A percentile compares a stretch with the other conserved stretches of the same genome.
Conservation (phyloP, 2,797 vertebrate species). For the Diplodus puntazzo region DNA sequence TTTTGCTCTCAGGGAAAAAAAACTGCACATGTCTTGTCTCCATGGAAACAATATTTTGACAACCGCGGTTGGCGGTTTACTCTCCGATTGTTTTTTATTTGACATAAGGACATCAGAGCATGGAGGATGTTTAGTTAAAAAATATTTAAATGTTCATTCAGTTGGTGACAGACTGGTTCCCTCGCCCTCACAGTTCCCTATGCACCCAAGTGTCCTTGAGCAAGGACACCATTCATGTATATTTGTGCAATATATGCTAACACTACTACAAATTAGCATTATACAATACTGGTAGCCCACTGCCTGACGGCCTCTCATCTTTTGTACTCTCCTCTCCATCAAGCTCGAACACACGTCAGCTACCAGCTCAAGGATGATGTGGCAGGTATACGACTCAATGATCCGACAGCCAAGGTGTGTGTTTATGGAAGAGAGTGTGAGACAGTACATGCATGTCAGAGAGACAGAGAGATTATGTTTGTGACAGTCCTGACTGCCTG, state of each 20-base stretch:
- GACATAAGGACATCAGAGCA: too few relatives aligned
- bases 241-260: conserved; percentile 7
- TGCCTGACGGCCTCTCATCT: conserved; percentile 32
- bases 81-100: too few relatives aligned
- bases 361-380: conserved; percentile 90
- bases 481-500: conserved; percentile 66
- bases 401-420: conserved; percentile 85
- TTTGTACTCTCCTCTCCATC: conserved; percentile 58
- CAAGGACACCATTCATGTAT: background rate
- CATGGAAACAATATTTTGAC: too few relatives aligned
- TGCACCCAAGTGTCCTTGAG: conserved; percentile 11
- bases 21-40: too few relatives aligned
- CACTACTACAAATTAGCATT: conserved; percentile 35
- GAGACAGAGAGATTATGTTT: conserved; percentile 36
- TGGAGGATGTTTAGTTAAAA: background rate
- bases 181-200: background rate
- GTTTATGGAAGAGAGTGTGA: conserved; percentile 28
- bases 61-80: too few relatives aligned
- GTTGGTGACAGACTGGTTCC: background rate
- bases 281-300: conserved; percentile 31
- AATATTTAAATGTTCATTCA: background rate
- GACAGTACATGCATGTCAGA: conserved; percentile 31
- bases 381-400: conserved; percentile 88
- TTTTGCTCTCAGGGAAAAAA: too few relatives aligned
- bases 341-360: conserved; percentile 87